A percentile compares a stretch with the other conserved stretches of the same genome.
Evolutionary conservation across 2,888 invertebrate genomes (phyloP).

Genomic region (Protonemura montana): DNA sequence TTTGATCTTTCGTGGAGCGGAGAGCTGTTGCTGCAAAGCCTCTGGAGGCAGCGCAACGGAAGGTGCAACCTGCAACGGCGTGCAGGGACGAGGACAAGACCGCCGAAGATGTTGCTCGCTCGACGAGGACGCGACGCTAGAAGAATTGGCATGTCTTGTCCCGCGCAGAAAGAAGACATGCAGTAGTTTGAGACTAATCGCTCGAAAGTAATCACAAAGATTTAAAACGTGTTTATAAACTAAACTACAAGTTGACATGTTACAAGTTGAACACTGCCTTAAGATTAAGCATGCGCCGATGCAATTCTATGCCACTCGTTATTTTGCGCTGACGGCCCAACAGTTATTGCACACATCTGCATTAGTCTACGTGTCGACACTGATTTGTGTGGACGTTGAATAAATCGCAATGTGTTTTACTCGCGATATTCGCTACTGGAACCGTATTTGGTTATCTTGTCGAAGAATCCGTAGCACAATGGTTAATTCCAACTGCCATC

Average conservation of each 20-base stretch:
- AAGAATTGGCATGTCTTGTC: neutral
- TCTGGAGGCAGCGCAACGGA: conserved; percentile 9
- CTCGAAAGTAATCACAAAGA: conserved; percentile 28
- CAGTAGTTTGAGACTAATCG: conserved; percentile 36
- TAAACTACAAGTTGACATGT: conserved; percentile 29
- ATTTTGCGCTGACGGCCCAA: conserved; percentile 17
- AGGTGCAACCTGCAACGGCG: neutral
- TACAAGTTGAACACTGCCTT: conserved; percentile 32
- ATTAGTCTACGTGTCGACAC: conserved; percentile 14
- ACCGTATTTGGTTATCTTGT: conserved; percentile 35
- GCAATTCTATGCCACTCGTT: conserved; percentile 39
- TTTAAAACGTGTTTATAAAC: conserved; percentile 36
- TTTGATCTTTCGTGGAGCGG: conserved; percentile 13
- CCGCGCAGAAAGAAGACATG: conserved; percentile 1
- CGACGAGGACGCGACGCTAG: neutral
- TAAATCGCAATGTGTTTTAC: conserved; percentile 30
- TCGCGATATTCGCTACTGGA: neutral
- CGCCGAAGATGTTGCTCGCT: neutral
- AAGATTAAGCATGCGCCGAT: conserved; percentile 38
- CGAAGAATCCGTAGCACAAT: conserved; percentile 30
- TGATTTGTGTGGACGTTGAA: conserved; percentile 32
- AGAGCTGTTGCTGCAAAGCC: conserved; percentile 3
- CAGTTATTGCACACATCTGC: conserved; percentile 18
- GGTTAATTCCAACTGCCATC: conserved; percentile 29
- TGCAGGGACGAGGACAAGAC: neutral